Base-by-base conservation (phyloP, 2,888 invertebrate genomes). In the Lysandra coridon region DNA sequence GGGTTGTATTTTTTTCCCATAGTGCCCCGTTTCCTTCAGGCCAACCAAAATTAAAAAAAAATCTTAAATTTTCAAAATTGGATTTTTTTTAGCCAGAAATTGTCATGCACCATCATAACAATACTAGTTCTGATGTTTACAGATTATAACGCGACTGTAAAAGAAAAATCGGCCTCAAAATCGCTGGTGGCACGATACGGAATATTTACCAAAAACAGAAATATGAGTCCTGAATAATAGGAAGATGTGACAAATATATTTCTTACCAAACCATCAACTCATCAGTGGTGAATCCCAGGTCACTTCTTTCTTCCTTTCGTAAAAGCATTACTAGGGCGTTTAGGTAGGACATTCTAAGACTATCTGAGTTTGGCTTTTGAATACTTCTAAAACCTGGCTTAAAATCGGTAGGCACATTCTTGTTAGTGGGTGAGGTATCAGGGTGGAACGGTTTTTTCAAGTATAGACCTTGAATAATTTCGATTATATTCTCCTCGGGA, bases 291-390 rank as follows among this genome's bases (percentile, higher is more conserved):
- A 97, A 97, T 77, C 97, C 97, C 85, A 97, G 95, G 84, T 95
- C 95, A 82, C 90, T 91, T 85, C 95, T 95, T 84, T 96, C 96
- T 87, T 96, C 95, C 88, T 96, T 96, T 86, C 95, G 94, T 83
- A 97, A 93, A 83, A 98, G 95, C 87, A 98, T 97, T 80, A 98
- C 98, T 92, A 98, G 96, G 81, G 97, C 97, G 95, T 98, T 99
- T 86, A 99, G 95, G 90, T 98, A 97, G 83, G 97, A 97, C 84
- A 98, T 95, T 89, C 97, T 97, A 88, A 97, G 97, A 82, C 96
- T 96, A 90, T 98, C 98, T 81, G 97, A 96, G 81, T 97, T 95
- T 87, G 95, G 96, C 86, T 95, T 95, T 83, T 96, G 96, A 81
- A 96, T 87, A 87, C 95, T 95, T 80, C 94, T 94, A 80, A 96